A percentile compares a stretch with the other conserved stretches of the same genome.
These are phyloP conservation scores for Tachina fera DNA, from an alignment of 2,888 invertebrate species.

Conservation along the genomic window DNA sequence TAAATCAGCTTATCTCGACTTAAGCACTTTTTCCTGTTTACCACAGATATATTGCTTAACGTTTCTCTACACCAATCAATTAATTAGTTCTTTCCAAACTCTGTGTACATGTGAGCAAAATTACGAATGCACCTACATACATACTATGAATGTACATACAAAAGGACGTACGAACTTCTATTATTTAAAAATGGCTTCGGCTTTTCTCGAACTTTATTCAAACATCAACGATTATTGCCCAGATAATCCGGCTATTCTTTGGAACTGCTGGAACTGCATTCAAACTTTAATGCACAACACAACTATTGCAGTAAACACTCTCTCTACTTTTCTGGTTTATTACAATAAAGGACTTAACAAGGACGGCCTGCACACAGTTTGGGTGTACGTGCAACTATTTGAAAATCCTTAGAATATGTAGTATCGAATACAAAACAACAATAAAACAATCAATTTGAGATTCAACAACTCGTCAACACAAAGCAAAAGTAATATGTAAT, in stretches of 20 bases:
- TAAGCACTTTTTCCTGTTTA: too few species aligned
- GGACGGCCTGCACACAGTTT: constrained; percentile 19
- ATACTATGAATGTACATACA: too few species aligned
- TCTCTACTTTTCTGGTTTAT: constrained; percentile 12
- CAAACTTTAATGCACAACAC: constrained; percentile 44
- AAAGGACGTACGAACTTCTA: not conserved
- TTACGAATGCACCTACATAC: not conserved
- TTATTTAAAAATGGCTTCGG: constrained; percentile 62
- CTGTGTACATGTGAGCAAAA: constrained; percentile 25
- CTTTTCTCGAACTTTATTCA: constrained; percentile 78
- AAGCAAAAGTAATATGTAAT: constrained; percentile 20
- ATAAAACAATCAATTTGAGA: constrained; percentile 66
- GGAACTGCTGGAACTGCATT: constrained; percentile 63
- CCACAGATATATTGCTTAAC: too few species aligned
- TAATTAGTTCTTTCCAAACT: constrained; percentile 3
- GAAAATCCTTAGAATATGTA: constrained; percentile 43
- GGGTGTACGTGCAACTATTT: constrained; percentile 40
- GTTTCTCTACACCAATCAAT: not conserved
- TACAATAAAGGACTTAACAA: constrained; percentile 58
- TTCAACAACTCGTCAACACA: constrained; percentile 65
- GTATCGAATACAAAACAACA: constrained; percentile 57
- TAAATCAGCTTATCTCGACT: too few species aligned
- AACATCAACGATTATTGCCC: constrained; percentile 79
- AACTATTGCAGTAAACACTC: constrained; percentile 43
- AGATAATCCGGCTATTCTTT: constrained; percentile 79